Conservation (phyloP, 2,888 invertebrate genomes). For the Catonia carolina region DNA sequence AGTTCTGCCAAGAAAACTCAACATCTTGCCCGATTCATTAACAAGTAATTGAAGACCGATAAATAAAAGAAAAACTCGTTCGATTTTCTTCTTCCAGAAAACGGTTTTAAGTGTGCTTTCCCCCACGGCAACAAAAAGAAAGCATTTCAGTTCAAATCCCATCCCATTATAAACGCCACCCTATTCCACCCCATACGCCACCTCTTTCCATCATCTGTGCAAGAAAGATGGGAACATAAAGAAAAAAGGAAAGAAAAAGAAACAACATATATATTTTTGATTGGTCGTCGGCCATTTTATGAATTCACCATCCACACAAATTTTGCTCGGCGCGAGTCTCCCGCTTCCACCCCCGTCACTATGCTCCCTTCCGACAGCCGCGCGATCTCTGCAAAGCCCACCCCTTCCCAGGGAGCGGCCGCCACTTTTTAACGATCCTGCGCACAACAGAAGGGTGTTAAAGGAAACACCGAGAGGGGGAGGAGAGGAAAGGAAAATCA, state of each 20-base stretch:
- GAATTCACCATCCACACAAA: slow-evolving; percentile 29
- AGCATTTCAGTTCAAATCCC: too few species aligned
- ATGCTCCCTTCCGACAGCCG: not conserved
- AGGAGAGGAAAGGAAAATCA: slow-evolving; percentile 6
- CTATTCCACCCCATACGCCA: slow-evolving; percentile 6
- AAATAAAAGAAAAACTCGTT: too few species aligned
- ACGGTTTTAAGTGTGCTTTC: slow-evolving; percentile 11
- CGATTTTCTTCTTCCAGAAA: too few species aligned
- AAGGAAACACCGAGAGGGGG: slow-evolving; percentile 21
- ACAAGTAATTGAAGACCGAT: too few species aligned
- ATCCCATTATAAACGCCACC: slow-evolving; percentile 8
- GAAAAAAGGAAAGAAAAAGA: slow-evolving; percentile 23
- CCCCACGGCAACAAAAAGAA: too few species aligned
- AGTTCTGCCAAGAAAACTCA: too few species aligned
- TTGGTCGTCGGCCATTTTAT: slow-evolving; percentile 32
- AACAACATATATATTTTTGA: slow-evolving; percentile 28
- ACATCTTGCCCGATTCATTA: too few species aligned
- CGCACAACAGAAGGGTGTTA: slow-evolving; percentile 20
- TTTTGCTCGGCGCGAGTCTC: slow-evolving; percentile 22
- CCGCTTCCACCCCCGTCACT: not conserved
- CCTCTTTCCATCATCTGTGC: slow-evolving; percentile 21
- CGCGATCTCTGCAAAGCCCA: too few species aligned
- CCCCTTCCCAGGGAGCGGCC: not conserved
- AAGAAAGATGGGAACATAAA: slow-evolving; percentile 13
- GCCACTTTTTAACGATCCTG: slow-evolving; percentile 11